Evolutionary conservation across 2,888 invertebrate genomes (phyloP).

Genomic region (Portevinia maculata): DNA sequence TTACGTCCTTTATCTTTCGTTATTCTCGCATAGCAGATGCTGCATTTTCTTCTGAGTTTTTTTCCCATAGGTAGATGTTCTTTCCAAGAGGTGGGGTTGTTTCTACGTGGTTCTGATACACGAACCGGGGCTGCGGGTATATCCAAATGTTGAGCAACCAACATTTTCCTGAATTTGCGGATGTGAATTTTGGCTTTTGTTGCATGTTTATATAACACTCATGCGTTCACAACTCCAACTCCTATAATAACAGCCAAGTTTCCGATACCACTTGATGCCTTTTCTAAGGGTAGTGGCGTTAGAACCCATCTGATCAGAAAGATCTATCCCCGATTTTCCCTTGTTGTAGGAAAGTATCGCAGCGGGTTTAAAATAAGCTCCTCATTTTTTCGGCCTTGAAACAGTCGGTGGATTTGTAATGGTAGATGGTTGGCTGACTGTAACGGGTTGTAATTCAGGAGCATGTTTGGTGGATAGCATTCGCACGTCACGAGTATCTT

Average conservation of each 20-base stretch:
- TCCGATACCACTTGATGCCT: slow-evolving; percentile 65
- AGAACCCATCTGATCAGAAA: slow-evolving; percentile 77
- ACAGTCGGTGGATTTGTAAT: slow-evolving; percentile 11
- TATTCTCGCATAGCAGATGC: too few species aligned
- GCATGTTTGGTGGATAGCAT: slow-evolving; percentile 27
- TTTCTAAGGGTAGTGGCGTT: slow-evolving; percentile 77
- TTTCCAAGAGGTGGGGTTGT: too few species aligned
- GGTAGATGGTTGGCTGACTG: slow-evolving; percentile 20
- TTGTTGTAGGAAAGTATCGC: slow-evolving; percentile 76
- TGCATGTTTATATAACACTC: not conserved
- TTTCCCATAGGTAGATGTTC: too few species aligned
- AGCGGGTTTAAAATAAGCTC: slow-evolving; percentile 70
- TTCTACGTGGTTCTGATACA: too few species aligned
- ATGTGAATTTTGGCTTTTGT: slow-evolving; percentile 1
- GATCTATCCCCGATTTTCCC: slow-evolving; percentile 77
- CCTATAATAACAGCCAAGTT: slow-evolving; percentile 27
- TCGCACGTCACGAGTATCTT: slow-evolving; percentile 16
- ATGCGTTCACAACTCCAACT: slow-evolving; percentile 14
- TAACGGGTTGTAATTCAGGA: slow-evolving; percentile 21
- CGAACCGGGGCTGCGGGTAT: too few species aligned
- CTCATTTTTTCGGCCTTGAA: slow-evolving; percentile 22
- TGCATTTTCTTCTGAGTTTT: too few species aligned
- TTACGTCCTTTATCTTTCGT: too few species aligned
- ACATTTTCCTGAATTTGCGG: not conserved
- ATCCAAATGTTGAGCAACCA: not conserved